Evolutionary conservation across 2,797 vertebrate genomes (phyloP), one percentile per base, ranked within the genome.

Genomic region (Falco novaeseelandiae): DNA sequence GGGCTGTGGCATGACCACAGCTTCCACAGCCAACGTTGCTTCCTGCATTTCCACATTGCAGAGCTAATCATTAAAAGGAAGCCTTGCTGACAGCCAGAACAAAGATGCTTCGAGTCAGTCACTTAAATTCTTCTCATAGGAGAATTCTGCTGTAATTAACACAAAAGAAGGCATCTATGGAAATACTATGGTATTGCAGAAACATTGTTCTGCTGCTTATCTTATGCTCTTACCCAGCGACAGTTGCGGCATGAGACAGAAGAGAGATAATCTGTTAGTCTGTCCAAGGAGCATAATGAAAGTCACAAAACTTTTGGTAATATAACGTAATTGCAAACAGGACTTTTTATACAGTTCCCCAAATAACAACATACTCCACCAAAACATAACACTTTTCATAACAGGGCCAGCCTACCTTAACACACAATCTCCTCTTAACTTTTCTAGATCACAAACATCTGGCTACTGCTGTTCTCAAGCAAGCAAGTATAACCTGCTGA

Each of bases 11-110:
- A 86, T 9, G 26, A 66, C 29, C 48, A 32, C 19, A 63, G 42
- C 36, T 87, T 77, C 46, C 83, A 83, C 25, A 77, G 38, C 14
- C 83, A 88, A 27, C 25, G 34, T 6, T 44, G 40, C 18, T 65
- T 69, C 58, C 49, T 15, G 14, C 26, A 32, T 36, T 57, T 78
- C 62, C 27, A 29, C 17, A 63, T 48, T 16, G 49, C 27, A 78
- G 54, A 89, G 71, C 42, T 36, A 52, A 61, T 20, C 23, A 40
- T 46, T 30, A 76, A 26, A 87, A 89, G 21, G 40, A 89, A 89
- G 38, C 7, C 44, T 36, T 40, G 17, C 44, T 70, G 15, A 40
- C 5, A 59, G 17, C 0, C 0, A 83, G 30, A 34, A 0, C 17
- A 9, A 92, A 88, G 36, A 63, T 40, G 36, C 32, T 83, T 59